A percentile compares a stretch with the other conserved stretches of the same genome.
Conservation (phyloP, 1,140 invertebrate species). For the Sycophaga agraensis region DNA sequence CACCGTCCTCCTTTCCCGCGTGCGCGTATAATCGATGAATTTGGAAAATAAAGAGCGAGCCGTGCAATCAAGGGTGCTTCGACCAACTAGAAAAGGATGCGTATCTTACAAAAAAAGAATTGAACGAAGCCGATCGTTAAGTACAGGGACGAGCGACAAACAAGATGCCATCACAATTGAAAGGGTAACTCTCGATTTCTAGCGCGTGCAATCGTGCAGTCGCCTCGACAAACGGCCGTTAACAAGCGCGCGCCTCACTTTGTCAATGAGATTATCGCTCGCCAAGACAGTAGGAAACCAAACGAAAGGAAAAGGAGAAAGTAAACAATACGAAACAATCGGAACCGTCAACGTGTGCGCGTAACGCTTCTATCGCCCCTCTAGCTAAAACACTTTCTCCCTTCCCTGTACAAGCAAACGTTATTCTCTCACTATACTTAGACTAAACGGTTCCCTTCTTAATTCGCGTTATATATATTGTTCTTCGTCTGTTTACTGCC, state of each 20-base stretch:
- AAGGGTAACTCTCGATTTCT: not conserved
- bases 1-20: too few species aligned
- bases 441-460: too few species aligned
- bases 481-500: too few species aligned
- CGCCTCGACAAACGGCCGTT: not conserved
- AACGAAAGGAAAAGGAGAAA: not conserved
- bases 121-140: constrained; percentile 3
- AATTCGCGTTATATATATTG: too few species aligned
- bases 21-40: too few species aligned
- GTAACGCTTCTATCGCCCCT: not conserved
- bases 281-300: not conserved
- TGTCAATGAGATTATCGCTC: not conserved
- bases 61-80: too few species aligned
- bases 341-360: not conserved
- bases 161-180: not conserved
- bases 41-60: too few species aligned
- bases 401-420: not conserved
- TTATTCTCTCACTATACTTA: not conserved
- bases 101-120: too few species aligned
- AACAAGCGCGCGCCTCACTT: not conserved
- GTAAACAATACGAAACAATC: not conserved
- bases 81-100: too few species aligned
- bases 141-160: constrained; percentile 2
- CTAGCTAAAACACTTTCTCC: not conserved
- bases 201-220: not conserved